phyloP scores from a whole-genome alignment of 2,888 invertebrate species.

The Melieria omissa region DNA sequence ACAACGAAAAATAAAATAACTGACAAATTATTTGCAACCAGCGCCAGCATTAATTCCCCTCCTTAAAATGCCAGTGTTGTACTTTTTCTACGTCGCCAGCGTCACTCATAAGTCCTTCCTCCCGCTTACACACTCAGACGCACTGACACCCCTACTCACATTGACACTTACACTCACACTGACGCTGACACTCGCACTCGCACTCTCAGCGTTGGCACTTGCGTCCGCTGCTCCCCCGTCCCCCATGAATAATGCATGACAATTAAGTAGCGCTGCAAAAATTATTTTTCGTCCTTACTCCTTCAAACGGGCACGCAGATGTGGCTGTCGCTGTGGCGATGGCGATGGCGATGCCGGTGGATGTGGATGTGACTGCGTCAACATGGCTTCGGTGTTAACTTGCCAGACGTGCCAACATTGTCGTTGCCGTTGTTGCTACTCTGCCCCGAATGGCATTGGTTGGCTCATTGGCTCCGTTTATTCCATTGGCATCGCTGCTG shows the following conservation, averaged over 20 bases:
- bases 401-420: too few species aligned
- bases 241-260: conserved; percentile 36
- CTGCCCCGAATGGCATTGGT: too few species aligned
- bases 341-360: too few species aligned
- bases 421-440: too few species aligned
- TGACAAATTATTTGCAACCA: neutral
- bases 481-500: neutral
- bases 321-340: too few species aligned
- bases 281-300: conserved; percentile 13
- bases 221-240: neutral
- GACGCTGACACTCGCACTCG: neutral
- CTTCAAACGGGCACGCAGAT: neutral
- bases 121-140: neutral
- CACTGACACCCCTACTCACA: neutral
- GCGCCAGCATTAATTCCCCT: neutral
- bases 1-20: neutral
- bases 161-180: neutral
- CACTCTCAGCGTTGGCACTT: neutral
- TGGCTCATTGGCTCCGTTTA: too few species aligned
- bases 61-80: neutral
- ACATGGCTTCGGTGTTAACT: too few species aligned
- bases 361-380: too few species aligned
- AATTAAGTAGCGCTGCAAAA: conserved; percentile 35
- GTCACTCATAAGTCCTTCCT: neutral
- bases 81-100: too few species aligned